Conservation (phyloP, 1,140 invertebrate species). For the Hetaerina americana region DNA sequence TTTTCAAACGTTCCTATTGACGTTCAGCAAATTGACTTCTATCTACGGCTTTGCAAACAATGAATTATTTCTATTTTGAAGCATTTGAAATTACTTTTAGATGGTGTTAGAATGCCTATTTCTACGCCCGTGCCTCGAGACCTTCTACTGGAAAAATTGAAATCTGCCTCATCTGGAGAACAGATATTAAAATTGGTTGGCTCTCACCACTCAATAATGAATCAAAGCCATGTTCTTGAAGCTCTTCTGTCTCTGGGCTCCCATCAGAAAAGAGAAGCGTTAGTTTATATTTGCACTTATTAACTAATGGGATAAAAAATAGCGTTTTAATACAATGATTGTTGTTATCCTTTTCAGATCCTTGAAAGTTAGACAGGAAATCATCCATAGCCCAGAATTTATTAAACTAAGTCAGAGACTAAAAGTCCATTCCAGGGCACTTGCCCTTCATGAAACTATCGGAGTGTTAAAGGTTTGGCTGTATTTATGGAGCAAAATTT, state of each 20-base stretch:
- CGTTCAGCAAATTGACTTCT: too few species aligned
- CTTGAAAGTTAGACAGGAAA: constrained; percentile 17
- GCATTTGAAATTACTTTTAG: too few species aligned
- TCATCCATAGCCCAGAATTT: constrained; percentile 27
- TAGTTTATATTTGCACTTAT: neutral
- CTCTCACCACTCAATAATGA: constrained; percentile 15
- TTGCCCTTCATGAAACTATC: constrained; percentile 38
- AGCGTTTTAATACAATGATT: neutral
- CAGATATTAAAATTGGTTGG: constrained; percentile 12
- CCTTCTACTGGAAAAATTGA: neutral
- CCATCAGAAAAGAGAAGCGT: constrained; percentile 11
- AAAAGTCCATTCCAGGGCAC: constrained; percentile 32
- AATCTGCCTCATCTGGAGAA: neutral
- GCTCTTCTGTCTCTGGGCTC: constrained; percentile 10
- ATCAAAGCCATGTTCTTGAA: constrained; percentile 12
- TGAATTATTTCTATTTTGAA: too few species aligned
- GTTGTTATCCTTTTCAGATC: constrained; percentile 14
- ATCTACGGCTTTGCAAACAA: too few species aligned
- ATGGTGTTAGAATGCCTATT: too few species aligned
- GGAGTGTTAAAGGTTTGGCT: constrained; percentile 34
- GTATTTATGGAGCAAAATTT: neutral
- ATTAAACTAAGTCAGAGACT: constrained; percentile 32
- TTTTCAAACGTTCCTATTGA: too few species aligned
- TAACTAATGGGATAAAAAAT: neutral
- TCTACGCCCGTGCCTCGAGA: too few species aligned